phyloP scores from a whole-genome alignment of 2,888 invertebrate species.

The Dexiosoma caninum region DNA sequence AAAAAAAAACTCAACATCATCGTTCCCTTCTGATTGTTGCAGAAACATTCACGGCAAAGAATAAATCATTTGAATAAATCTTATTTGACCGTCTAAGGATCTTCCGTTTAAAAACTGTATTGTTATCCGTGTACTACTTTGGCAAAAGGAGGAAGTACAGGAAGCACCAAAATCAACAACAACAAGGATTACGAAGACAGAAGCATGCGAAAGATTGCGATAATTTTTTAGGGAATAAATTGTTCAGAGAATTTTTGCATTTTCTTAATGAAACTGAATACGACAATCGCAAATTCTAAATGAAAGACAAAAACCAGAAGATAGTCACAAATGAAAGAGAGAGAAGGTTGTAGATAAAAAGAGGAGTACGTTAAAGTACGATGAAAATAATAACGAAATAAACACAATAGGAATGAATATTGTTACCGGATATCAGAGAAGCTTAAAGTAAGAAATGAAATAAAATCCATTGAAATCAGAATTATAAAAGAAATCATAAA shows the following conservation, averaged over 20 bases:
- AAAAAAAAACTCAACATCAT: neutral
- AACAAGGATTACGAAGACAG: constrained; percentile 51
- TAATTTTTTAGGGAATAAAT: constrained; percentile 65
- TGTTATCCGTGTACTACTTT: neutral
- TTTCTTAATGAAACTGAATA: constrained; percentile 64
- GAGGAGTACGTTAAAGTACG: constrained; percentile 33
- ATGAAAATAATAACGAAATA: constrained; percentile 26
- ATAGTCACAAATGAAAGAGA: constrained; percentile 25
- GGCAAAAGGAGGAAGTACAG: constrained; percentile 63
- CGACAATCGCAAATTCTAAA: constrained; percentile 51
- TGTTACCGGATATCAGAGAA: constrained; percentile 72
- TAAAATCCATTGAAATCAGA: constrained; percentile 30
- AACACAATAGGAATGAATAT: constrained; percentile 49
- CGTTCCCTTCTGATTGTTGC: neutral
- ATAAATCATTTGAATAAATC: constrained; percentile 13
- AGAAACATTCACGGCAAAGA: constrained; percentile 11
- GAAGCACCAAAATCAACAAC: constrained; percentile 60
- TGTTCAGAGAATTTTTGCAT: constrained; percentile 39
- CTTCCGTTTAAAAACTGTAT: constrained; percentile 50
- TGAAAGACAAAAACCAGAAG: too few species aligned
- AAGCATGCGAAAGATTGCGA: constrained; percentile 65
- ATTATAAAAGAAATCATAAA: constrained; percentile 45
- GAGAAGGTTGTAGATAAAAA: neutral
- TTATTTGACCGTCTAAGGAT: constrained; percentile 61
- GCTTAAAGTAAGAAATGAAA: constrained; percentile 56